A percentile compares a stretch with the other conserved stretches of the same genome.
These are phyloP conservation scores for Phalanger gymnotis DNA, from an alignment of 2,797 vertebrate species.

Conservation along the genomic window DNA sequence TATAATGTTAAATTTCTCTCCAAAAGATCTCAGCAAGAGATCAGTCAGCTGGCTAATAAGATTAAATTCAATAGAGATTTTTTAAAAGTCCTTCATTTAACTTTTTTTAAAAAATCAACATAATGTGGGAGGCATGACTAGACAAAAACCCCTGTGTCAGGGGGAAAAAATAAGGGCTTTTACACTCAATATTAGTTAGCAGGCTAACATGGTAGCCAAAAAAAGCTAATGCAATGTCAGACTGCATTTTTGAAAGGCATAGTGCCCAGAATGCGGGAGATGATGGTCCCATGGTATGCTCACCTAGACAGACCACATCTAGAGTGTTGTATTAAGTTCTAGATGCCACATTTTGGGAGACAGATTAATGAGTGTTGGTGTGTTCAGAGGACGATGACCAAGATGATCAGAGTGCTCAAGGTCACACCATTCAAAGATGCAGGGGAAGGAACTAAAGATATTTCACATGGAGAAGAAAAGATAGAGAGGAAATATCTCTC, in stretches of 20 bases:
- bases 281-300: not conserved
- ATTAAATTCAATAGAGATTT: not conserved
- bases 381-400: not conserved
- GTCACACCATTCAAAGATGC: not conserved
- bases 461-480: not conserved
- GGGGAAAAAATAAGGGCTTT: not conserved
- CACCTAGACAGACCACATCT: not conserved
- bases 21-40: not conserved
- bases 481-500: not conserved
- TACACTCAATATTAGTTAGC: not conserved
- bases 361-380: not conserved
- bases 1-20: not conserved
- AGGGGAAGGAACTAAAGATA: not conserved
- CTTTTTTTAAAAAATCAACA: not conserved
- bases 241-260: not conserved
- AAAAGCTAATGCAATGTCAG: not conserved
- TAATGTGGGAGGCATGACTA: not conserved
- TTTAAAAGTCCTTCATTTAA: not conserved
- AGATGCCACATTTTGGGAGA: not conserved
- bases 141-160: not conserved
- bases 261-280: not conserved
- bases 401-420: not conserved
- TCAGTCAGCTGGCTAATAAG: not conserved
- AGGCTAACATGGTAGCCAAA: not conserved
- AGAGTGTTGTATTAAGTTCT: not conserved